Evolutionary conservation across 2,797 vertebrate genomes (phyloP), one percentile per base, ranked within the genome.

Genomic region (Peromyscus aztecus): DNA sequence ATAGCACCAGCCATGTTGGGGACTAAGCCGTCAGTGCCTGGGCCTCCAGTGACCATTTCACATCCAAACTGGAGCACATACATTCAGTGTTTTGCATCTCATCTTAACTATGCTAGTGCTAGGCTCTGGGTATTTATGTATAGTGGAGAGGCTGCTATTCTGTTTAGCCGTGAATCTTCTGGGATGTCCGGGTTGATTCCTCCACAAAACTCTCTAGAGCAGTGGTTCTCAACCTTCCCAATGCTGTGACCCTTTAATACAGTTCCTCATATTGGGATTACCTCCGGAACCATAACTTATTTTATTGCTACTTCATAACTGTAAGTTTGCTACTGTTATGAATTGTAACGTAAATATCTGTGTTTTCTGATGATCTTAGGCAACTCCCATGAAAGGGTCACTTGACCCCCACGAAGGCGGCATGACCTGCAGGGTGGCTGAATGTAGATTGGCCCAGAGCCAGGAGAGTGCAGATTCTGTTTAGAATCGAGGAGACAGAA

Each of bases 401-500:
- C 43, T 40, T 40, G 21, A 73, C 69, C 9, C n/a, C 9, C 8
- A 8, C 8, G 23, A 23, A 23, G 71, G 71, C 4, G 9, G 23
- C 10, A 16, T 73, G 9, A 40, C 17, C 69, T 13, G 4, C n/a
- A 37, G n/a, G 24, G 0, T n/a, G 19, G 17, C 3, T 46, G 1
- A 0, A 31, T 1, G 27, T 24, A 37, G 34, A 73, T 17, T 81
- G 69, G 6, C 52, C 11, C 10, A 43, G 76, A 80, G 31, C 8
- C 86, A 89, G 82, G 12, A 86, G 3, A 91, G 3, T 85, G 6
- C 2, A 8, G 27, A 34, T 43, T 83, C 2, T 80, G 9, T 92
- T 61, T 16, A 90, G n/a, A 84, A 83, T 40, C 77, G 37, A 93
- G 37, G 27, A 91, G n/a, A 91, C 52, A 6, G 59, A 65, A 40